Conservation (phyloP, 2,113 vertebrate species). For the Pelecanus crispus region DNA sequence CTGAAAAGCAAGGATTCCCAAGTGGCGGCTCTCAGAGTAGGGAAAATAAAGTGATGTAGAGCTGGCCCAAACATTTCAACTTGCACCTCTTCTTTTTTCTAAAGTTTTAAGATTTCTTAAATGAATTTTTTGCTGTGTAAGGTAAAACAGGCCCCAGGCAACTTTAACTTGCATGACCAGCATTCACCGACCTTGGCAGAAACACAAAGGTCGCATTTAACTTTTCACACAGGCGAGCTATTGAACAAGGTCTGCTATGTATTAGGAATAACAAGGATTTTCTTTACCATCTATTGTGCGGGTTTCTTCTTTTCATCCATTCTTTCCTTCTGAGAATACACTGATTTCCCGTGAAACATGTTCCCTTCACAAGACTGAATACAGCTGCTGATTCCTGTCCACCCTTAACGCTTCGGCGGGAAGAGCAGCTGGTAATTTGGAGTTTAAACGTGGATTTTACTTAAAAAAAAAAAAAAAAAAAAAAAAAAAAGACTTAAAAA, state of each 20-base stretch:
- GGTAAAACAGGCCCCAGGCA: conserved; percentile 27
- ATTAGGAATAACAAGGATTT: conserved; percentile 4
- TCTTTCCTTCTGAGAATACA: not conserved
- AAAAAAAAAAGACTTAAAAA: not conserved
- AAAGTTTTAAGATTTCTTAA: not conserved
- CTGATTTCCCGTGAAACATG: not conserved
- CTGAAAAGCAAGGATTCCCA: not conserved
- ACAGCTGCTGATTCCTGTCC: not conserved
- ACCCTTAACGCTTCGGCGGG: not conserved
- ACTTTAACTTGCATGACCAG: conserved; percentile 11
- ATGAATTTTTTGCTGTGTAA: not conserved
- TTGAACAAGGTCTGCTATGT: not conserved
- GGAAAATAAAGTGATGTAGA: not conserved
- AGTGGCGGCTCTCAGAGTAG: not conserved
- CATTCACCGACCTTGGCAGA: conserved; percentile 26
- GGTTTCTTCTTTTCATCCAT: not conserved
- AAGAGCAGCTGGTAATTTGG: not conserved
- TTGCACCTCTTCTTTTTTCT: not conserved
- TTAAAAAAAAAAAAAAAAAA: not conserved
- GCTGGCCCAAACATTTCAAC: not conserved
- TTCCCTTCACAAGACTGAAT: not conserved
- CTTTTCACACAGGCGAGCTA: conserved; percentile 8
- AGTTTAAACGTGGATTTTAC: not conserved
- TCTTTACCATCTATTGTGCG: not conserved
- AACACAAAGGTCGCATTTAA: conserved; percentile 47